Conservation (phyloP, 2,888 invertebrate genomes). For the Dynastes maya region DNA sequence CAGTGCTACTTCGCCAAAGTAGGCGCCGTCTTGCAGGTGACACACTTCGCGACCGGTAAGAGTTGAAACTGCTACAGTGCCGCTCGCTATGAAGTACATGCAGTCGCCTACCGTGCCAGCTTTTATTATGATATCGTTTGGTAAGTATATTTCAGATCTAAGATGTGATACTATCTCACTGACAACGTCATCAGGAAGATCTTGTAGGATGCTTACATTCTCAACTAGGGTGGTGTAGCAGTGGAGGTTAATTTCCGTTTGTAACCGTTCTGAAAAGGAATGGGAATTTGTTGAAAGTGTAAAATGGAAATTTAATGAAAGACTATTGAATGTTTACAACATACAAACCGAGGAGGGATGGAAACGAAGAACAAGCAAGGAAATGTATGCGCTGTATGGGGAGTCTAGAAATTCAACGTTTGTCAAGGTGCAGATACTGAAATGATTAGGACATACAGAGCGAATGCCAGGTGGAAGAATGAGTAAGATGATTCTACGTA, state of each 20-base stretch:
- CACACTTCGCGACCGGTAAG: conserved; percentile 76
- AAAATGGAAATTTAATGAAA: too few relatives aligned
- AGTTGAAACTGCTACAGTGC: conserved; percentile 76
- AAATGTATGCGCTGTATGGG: too few relatives aligned
- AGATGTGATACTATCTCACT: conserved; percentile 73
- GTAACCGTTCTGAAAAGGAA: conserved; percentile 44
- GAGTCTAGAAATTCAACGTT: too few relatives aligned
- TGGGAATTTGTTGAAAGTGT: neutral
- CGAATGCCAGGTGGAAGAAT: too few relatives aligned
- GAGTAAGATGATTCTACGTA: too few relatives aligned
- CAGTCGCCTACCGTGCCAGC: conserved; percentile 76
- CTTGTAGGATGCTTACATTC: conserved; percentile 73
- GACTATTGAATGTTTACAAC: too few relatives aligned
- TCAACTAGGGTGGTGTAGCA: conserved; percentile 74
- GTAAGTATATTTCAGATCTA: conserved; percentile 75
- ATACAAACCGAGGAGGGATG: too few relatives aligned
- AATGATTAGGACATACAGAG: too few relatives aligned
- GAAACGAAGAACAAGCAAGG: too few relatives aligned
- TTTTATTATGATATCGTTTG: conserved; percentile 75
- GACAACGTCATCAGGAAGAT: conserved; percentile 71
- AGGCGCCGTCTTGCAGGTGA: conserved; percentile 76
- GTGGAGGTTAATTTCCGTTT: conserved; percentile 72
- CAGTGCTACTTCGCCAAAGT: conserved; percentile 78
- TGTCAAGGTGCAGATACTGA: too few relatives aligned
- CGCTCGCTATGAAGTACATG: conserved; percentile 78